phyloP scores from a whole-genome alignment of 1,140 invertebrate genomes.

The Dendrolimus punctatus region DNA sequence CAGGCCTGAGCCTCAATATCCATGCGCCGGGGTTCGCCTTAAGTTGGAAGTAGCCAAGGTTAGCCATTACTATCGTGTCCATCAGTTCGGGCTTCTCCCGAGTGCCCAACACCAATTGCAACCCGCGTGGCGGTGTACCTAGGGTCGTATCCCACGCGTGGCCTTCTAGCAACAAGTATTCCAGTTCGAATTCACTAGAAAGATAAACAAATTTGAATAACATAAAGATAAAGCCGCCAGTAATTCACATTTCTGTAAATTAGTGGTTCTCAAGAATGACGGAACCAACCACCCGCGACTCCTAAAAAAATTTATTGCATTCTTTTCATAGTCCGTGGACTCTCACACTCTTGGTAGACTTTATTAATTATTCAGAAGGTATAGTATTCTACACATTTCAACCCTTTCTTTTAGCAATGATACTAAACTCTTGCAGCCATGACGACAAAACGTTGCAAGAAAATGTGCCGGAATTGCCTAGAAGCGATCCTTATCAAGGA shows the following conservation, averaged over 20 bases:
- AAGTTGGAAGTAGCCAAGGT: slow-evolving; percentile 97
- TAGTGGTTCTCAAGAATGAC: background rate
- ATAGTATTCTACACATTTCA: too few species aligned
- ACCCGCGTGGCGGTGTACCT: slow-evolving; percentile 94
- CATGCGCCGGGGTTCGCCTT: slow-evolving; percentile 98
- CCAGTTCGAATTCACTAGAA: slow-evolving; percentile 91
- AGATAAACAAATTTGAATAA: slow-evolving; percentile 4
- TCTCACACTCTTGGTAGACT: too few species aligned
- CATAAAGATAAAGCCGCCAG: background rate
- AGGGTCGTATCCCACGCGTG: slow-evolving; percentile 96
- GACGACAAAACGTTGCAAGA: too few species aligned
- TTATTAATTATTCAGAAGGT: too few species aligned
- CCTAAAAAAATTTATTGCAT: too few species aligned
- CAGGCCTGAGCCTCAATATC: slow-evolving; percentile 89
- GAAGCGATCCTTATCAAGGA: too few species aligned
- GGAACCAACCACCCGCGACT: too few species aligned
- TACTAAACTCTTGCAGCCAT: too few species aligned
- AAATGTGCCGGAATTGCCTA: too few species aligned
- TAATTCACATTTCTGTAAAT: background rate
- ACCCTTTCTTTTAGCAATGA: too few species aligned
- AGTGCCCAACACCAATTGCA: slow-evolving; percentile 97
- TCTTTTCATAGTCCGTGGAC: too few species aligned
- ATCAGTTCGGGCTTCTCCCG: slow-evolving; percentile 82
- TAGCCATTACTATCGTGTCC: slow-evolving; percentile 99
- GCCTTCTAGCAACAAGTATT: slow-evolving; percentile 93